These are phyloP conservation scores for Leucophenga maculata DNA, from an alignment of 2,888 invertebrate species.

Conservation along the genomic window DNA sequence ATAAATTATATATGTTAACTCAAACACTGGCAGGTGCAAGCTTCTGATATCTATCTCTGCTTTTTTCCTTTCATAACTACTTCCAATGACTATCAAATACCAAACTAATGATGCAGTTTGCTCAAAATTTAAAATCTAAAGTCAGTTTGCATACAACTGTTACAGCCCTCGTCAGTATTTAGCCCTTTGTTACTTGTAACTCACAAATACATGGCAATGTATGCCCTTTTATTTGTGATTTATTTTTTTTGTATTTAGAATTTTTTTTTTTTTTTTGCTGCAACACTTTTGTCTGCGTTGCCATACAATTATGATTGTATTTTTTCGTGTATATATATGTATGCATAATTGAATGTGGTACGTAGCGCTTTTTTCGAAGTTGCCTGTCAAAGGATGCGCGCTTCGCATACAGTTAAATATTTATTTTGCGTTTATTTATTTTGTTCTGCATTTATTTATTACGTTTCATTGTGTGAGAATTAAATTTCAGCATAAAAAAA, in stretches of 20 bases:
- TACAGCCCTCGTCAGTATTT: no score
- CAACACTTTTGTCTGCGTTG: slow-evolving; percentile 34
- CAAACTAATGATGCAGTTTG: no score
- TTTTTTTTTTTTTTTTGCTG: no score
- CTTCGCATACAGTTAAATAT: slow-evolving; percentile 41
- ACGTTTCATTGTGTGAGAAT: slow-evolving; percentile 15
- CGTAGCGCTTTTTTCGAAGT: slow-evolving; percentile 12
- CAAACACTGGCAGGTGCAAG: no score
- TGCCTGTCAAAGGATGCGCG: slow-evolving; percentile 34
- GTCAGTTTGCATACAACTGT: no score
- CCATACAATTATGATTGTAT: slow-evolving; percentile 50
- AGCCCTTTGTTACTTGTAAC: slow-evolving; percentile 3
- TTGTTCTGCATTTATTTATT: neutral
- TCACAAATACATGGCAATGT: neutral
- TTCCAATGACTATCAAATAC: no score
- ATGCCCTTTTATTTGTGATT: slow-evolving; percentile 10
- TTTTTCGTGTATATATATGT: slow-evolving; percentile 24
- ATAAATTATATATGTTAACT: no score
- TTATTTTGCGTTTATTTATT: slow-evolving; percentile 33
- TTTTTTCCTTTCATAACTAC: no score
- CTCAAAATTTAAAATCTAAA: no score
- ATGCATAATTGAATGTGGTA: slow-evolving; percentile 30
- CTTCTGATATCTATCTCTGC: no score
- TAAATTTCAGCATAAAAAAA: neutral
- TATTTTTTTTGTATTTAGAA: slow-evolving; percentile 56